Base-by-base conservation (phyloP, 2,797 vertebrate species). In the Phoxinus dragarum region DNA sequence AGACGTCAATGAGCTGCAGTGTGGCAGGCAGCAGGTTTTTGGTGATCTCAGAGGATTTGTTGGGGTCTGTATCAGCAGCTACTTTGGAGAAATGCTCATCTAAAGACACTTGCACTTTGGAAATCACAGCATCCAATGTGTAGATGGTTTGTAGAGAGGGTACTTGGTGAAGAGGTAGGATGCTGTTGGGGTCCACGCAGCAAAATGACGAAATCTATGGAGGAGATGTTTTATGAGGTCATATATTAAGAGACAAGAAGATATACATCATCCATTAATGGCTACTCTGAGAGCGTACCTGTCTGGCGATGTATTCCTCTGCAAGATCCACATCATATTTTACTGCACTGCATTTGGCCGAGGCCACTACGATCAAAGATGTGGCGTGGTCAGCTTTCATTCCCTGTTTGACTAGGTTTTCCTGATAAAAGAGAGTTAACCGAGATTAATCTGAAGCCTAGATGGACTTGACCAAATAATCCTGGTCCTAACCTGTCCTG, bases 41-140 rank as follows among this genome's bases (percentile, higher is more conserved):
- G 79, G 98, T 97, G 88, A 98, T 96, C 91, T 99, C 98, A 0
- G 97, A 96, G 4, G 98, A 96, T 75, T 98, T 98, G 31, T 96
- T 95, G 0, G 96, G 91, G 52, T 99, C 98, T 0, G 96, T 95
- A 89, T 99, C 98, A 5, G 98, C 96, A 16, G 97, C 97, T 88
- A 98, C 94, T 90, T 98, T 99, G 75, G 98, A 98, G 93, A 99
- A 96, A 93, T 99, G 97, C 81, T 99, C 98, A 88, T 99, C 98
- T 61, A 99, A 92, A 77, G 98, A 99, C 91, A 99, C 98, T 90
- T 99, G 98, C 78, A 99, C 98, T 94, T 99, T 99, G 27, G 98
- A 99, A 88, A 99, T 97, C 67, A 98, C 97, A 0, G 98, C 98
- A 85, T 99, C 98, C 40, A 99, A 94, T 6, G 98, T 98, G 84